Base-by-base conservation (phyloP, 1,140 invertebrate genomes). In the Lucilia cuprina region DNA sequence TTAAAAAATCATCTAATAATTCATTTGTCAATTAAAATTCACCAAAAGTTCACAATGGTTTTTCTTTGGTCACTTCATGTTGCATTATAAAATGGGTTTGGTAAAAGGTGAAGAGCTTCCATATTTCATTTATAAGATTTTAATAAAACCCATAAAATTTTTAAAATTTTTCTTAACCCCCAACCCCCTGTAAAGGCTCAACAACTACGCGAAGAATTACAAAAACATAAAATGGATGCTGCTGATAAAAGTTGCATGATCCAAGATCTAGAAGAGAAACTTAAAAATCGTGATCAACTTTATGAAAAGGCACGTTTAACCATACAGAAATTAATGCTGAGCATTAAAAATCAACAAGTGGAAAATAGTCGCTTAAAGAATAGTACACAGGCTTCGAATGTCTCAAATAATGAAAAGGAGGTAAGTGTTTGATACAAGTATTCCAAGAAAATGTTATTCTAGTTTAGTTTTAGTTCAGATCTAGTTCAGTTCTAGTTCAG, bases 271-370 rank as follows among this genome's bases (percentile, higher is more conserved):
- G 85, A 90, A 35, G 87, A 89, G 49, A 86, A 89, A 78, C 78
- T 91, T 2, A 75, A 85, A 34, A 88, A 89, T 55, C 86, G 87
- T 2, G 86, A 87, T 10, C 84, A 87, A 55, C 87, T 87, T 13
- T 86, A 91, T 82, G 88, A 90, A 17, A 86, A 90, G 74, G 87
- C 88, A 0, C 88, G 86, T 30, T 86, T 87, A 83, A 87, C 87
- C n/a, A 89, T 91, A 49, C 88, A 90, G 47, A 90, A 91, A 74
- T 82, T 91, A 17, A 88, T 90, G 88, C 86, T 89, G 41, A 87
- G 87, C 60, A 80, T 89, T 78, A 89, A 88, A 84, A 87, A 86
- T 30, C 88, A 87, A 74, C 88, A 91, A 30, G 86, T 84, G 82
- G 87, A 90, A 83, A 86, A 88, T n/a, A 86, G 86, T 21, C 70